phyloP scores from a whole-genome alignment of 1,140 invertebrate genomes.

The Venustaconcha ellipsiformis region DNA sequence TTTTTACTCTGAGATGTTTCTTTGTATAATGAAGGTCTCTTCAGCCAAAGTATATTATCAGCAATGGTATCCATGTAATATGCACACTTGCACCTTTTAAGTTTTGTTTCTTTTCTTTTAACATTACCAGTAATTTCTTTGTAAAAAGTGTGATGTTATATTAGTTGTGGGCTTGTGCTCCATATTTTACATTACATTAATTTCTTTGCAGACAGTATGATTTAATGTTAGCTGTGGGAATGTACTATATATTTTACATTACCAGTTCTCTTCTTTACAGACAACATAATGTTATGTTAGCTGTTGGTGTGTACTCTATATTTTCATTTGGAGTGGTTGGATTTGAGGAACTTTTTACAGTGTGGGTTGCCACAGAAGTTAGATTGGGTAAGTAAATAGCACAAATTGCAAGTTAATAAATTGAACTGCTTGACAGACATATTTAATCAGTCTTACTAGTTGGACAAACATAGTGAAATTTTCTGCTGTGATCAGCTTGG shows the following conservation, averaged over 20 bases:
- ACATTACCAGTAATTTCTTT: background rate
- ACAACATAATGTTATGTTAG: slow-evolving; percentile 21
- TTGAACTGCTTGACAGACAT: no score
- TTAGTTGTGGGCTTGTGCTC: slow-evolving; percentile 8
- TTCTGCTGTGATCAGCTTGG: no score
- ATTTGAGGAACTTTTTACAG: slow-evolving; percentile 26
- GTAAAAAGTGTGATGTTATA: slow-evolving; percentile 21
- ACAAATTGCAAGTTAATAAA: no score
- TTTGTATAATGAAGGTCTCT: no score
- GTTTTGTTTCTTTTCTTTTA: no score
- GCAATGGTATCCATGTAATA: no score
- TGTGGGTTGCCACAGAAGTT: slow-evolving; percentile 26
- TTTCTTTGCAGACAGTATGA: slow-evolving; percentile 23
- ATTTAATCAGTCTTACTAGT: no score
- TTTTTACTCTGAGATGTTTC: no score
- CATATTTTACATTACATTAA: background rate
- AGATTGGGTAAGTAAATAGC: background rate
- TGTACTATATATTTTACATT: slow-evolving; percentile 11
- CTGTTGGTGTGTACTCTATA: slow-evolving; percentile 9
- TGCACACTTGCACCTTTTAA: no score
- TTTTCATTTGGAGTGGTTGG: slow-evolving; percentile 26
- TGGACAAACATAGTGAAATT: no score
- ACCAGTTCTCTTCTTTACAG: slow-evolving; percentile 8
- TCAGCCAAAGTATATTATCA: no score
- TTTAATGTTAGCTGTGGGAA: slow-evolving; percentile 3